phyloP scores from a whole-genome alignment of 2,113 vertebrate species.

The Pelvicachromis taeniatus region DNA sequence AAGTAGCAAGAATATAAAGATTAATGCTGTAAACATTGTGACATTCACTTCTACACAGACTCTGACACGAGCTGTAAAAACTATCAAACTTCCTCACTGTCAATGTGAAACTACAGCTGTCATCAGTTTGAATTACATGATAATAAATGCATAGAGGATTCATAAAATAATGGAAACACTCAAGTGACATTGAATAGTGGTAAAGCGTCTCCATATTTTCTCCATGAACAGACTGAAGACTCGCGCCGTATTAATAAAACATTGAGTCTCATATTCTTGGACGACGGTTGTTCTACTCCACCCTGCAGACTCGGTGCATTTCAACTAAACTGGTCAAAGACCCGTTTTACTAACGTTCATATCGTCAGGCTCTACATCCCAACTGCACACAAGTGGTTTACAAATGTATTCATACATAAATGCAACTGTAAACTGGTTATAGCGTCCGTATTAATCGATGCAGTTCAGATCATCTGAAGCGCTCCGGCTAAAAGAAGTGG shows the following conservation, averaged over 20 bases:
- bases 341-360: background rate
- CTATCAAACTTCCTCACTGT: background rate
- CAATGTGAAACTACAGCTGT: background rate
- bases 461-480: background rate
- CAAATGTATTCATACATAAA: background rate
- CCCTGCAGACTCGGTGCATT: background rate
- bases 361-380: background rate
- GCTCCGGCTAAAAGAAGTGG: no score
- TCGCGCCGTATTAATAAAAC: background rate
- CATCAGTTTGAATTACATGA: background rate
- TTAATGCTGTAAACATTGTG: background rate
- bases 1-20: background rate
- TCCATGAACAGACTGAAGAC: background rate
- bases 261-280: background rate
- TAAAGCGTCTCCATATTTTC: background rate
- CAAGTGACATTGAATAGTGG: background rate
- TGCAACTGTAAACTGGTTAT: background rate
- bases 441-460: no score
- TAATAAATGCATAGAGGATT: background rate
- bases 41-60: background rate
- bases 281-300: background rate
- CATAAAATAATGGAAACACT: background rate
- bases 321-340: background rate
- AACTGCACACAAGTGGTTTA: background rate
- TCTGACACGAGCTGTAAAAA: background rate